Percentiles rank a stretch among this genome's conserved stretches.
phyloP scores from a whole-genome alignment of 2,113 vertebrate genomes.

The western clawed frog (Xenopus tropicalis) region DNA sequence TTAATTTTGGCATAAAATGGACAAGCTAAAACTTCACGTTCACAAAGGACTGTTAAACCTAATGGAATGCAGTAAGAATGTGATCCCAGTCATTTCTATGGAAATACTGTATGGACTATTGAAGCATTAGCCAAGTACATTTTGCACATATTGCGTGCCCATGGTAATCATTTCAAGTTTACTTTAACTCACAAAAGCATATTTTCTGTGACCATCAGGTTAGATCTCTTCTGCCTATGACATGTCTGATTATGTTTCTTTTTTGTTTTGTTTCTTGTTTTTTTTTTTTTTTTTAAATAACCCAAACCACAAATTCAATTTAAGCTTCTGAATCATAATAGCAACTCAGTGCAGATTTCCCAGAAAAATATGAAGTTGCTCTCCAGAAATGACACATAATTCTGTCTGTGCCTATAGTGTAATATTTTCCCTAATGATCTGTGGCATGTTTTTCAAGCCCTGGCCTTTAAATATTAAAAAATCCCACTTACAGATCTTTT shows the following conservation, averaged over 20 bases:
- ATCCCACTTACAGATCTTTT: background rate
- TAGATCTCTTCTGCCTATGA: background rate
- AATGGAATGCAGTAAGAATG: constrained; percentile 10
- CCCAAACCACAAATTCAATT: constrained; percentile 24
- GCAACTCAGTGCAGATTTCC: constrained; percentile 14
- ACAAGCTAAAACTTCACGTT: constrained; percentile 1
- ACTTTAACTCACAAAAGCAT: constrained; percentile 2
- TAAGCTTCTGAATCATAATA: constrained; percentile 24
- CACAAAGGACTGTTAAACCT: background rate
- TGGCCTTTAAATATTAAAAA: constrained; percentile 5
- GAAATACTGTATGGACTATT: background rate
- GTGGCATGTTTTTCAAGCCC: background rate
- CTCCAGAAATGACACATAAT: constrained; percentile 23
- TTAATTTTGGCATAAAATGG: background rate
- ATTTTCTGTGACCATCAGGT: background rate
- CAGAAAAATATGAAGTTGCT: constrained; percentile 24
- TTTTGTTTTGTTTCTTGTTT: background rate
- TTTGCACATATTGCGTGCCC: background rate
- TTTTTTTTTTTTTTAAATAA: background rate
- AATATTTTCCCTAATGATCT: constrained; percentile 18
- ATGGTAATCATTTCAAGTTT: background rate
- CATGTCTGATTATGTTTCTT: constrained; percentile 2
- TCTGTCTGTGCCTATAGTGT: constrained; percentile 14
- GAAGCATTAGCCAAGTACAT: background rate
- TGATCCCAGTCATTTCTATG: background rate